A percentile compares a stretch with the other conserved stretches of the same genome.
These are phyloP conservation scores for Tachina fera DNA, from an alignment of 2,888 invertebrate species.

Conservation along the genomic window DNA sequence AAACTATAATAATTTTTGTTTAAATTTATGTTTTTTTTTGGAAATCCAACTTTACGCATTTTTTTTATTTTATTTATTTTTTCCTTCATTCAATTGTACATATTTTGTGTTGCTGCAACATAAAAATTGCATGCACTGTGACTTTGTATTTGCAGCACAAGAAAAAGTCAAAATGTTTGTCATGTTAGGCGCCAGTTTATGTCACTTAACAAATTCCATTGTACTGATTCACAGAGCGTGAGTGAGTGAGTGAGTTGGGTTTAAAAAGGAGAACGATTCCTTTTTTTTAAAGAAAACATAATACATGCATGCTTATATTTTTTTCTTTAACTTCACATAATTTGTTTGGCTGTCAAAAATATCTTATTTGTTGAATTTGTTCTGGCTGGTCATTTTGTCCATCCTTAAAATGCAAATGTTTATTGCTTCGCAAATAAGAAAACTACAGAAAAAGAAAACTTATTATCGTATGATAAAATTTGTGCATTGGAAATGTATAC, in stretches of 20 bases:
- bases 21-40: conserved; percentile 34
- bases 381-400: conserved; percentile 33
- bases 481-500: background rate
- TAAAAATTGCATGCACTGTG: conserved; percentile 29
- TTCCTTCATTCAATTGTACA: conserved; percentile 17
- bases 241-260: background rate
- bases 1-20: conserved; percentile 53
- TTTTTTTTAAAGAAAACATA: conserved; percentile 9
- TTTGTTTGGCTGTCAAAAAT: conserved; percentile 22
- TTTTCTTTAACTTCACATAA: conserved; percentile 22
- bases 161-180: conserved; percentile 34
- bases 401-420: conserved; percentile 36
- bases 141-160: conserved; percentile 8
- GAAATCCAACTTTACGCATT: conserved; percentile 40
- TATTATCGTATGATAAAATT: background rate
- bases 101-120: conserved; percentile 22
- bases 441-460: background rate
- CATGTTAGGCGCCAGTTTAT: conserved; percentile 66
- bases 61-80: background rate
- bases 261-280: background rate
- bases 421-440: conserved; percentile 34
- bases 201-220: conserved; percentile 46
- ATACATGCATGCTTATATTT: too few relatives aligned
- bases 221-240: background rate
- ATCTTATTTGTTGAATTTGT: background rate